phyloP scores from a whole-genome alignment of 1,140 invertebrate genomes.

The Papilio aristodemus region DNA sequence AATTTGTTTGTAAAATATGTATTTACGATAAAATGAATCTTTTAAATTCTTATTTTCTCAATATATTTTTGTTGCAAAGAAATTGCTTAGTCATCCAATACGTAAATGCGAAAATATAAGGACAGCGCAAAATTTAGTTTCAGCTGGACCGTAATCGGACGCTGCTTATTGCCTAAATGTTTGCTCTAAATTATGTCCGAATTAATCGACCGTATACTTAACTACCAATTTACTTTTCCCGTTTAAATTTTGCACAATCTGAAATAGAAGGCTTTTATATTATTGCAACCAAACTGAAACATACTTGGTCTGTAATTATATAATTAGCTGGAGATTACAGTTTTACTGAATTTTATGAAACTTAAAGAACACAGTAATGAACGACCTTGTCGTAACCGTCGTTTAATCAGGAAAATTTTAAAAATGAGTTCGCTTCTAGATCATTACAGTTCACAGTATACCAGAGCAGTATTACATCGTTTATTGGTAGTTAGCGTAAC shows the following conservation, averaged over 20 bases:
- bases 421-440: neutral
- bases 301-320: too few species aligned
- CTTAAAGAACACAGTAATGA: too few species aligned
- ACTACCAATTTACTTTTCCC: conserved; percentile 12
- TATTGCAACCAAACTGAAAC: neutral
- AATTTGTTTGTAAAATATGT: too few species aligned
- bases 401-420: neutral
- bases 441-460: neutral
- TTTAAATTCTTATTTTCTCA: too few species aligned
- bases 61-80: neutral
- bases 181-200: conserved; percentile 16
- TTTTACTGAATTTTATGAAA: too few species aligned
- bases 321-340: too few species aligned
- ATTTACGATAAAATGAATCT: too few species aligned
- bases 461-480: conserved; percentile 1
- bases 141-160: neutral
- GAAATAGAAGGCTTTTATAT: neutral
- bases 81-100: neutral
- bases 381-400: too few species aligned
- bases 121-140: conserved; percentile 4
- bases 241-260: neutral
- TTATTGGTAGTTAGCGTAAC: too few species aligned
- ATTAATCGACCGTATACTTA: conserved; percentile 21
- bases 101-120: neutral
- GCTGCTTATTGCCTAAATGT: neutral